phyloP scores from a whole-genome alignment of 1,140 invertebrate genomes.

The Latrodectus geometricus region DNA sequence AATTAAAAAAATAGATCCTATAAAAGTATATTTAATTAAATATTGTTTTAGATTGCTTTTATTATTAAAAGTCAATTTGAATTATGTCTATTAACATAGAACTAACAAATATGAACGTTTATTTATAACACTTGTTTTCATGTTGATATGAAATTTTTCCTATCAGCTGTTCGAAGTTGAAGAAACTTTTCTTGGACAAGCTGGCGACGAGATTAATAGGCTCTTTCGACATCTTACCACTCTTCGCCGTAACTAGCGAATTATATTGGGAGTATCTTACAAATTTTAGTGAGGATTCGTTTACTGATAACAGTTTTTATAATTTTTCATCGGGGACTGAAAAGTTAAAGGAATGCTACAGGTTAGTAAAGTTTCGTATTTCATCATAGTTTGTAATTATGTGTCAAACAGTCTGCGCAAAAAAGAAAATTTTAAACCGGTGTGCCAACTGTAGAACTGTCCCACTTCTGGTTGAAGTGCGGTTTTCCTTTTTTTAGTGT shows the following conservation, averaged over 20 bases:
- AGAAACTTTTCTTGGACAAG: background rate
- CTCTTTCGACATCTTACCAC: constrained; percentile 47
- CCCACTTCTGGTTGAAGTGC: background rate
- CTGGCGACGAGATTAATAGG: constrained; percentile 44
- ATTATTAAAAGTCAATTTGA: too few species aligned
- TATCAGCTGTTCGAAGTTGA: constrained; percentile 42
- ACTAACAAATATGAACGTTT: too few species aligned
- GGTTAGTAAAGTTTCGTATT: constrained; percentile 16
- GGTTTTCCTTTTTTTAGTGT: too few species aligned
- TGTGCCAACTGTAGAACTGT: constrained; percentile 20
- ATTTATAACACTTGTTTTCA: too few species aligned
- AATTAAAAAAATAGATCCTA: too few species aligned
- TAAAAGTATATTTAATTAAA: too few species aligned
- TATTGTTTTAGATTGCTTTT: too few species aligned
- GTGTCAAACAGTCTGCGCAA: background rate
- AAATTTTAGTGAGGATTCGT: background rate
- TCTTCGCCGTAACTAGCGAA: constrained; percentile 49
- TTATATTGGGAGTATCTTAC: constrained; percentile 34
- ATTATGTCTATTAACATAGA: too few species aligned
- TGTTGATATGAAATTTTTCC: background rate
- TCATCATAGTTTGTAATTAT: background rate
- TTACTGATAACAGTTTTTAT: constrained; percentile 10
- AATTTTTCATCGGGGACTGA: constrained; percentile 10
- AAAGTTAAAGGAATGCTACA: constrained; percentile 45
- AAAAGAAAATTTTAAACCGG: constrained; percentile 10